phyloP scores from a whole-genome alignment of 1,140 invertebrate genomes.

The Drosophila pectinifera region DNA sequence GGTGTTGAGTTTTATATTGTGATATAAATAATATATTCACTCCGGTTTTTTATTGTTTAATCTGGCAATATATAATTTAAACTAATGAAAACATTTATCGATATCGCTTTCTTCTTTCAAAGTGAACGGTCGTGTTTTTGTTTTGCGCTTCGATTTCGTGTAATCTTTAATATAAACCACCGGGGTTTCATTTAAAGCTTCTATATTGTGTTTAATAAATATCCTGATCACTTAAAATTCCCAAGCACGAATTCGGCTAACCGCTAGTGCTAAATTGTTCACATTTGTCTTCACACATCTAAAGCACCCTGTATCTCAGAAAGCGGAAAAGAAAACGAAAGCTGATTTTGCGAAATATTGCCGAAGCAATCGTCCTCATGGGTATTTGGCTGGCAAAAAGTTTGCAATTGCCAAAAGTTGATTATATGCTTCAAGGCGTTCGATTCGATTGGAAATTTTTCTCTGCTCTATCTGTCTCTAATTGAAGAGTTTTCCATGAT shows the following conservation, averaged over 20 bases:
- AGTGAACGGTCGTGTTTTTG: too few species aligned
- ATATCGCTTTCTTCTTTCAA: too few species aligned
- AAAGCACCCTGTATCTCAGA: constrained; percentile 30
- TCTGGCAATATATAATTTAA: too few species aligned
- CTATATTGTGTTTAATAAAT: too few species aligned
- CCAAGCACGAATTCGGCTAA: too few species aligned
- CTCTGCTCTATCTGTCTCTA: constrained; percentile 49
- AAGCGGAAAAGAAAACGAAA: constrained; percentile 44
- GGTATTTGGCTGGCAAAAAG: constrained; percentile 37
- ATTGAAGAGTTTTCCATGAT: constrained; percentile 32
- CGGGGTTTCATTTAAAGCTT: too few species aligned
- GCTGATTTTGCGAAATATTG: constrained; percentile 63
- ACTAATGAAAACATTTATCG: too few species aligned
- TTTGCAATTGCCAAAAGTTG: constrained; percentile 65
- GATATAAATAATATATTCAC: too few species aligned
- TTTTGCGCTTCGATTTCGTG: too few species aligned
- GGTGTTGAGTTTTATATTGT: neutral
- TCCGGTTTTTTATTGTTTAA: too few species aligned
- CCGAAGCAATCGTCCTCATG: constrained; percentile 54
- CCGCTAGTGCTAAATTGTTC: neutral
- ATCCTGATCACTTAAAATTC: too few species aligned
- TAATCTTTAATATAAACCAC: too few species aligned
- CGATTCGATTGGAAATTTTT: constrained; percentile 58
- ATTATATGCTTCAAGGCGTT: constrained; percentile 62
- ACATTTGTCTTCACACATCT: neutral